Conservation (phyloP, 64 coral and sea anemone genomes). For the Montipora sp. region DNA sequence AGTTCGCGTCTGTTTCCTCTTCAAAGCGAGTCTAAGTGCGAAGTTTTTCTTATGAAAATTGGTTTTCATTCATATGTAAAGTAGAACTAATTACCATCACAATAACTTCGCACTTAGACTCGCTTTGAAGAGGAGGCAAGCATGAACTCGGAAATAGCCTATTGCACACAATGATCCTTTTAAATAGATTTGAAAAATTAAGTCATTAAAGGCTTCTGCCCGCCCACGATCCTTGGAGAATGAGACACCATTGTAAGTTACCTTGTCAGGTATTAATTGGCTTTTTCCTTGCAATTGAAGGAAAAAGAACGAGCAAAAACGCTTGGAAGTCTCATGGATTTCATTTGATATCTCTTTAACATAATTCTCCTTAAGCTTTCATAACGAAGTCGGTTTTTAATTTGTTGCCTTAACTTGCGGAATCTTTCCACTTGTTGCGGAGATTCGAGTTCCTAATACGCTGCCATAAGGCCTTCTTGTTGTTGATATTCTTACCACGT, state of each 20-base stretch:
- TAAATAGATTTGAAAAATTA: slow-evolving; percentile 14
- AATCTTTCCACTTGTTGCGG: slow-evolving; percentile 30
- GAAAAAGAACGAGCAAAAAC: slow-evolving; percentile 41
- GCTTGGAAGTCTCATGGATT: slow-evolving; percentile 26
- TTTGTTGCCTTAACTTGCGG: slow-evolving; percentile 35
- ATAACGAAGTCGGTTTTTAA: slow-evolving; percentile 29
- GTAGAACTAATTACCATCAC: too few relatives aligned
- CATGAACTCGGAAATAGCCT: too few relatives aligned
- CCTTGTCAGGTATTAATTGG: slow-evolving; percentile 16
- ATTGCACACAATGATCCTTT: background rate
- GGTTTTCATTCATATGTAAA: too few relatives aligned
- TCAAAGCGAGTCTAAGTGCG: too few relatives aligned
- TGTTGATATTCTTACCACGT: slow-evolving; percentile 34
- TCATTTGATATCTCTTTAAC: slow-evolving; percentile 21
- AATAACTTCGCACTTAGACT: too few relatives aligned
- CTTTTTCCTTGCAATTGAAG: slow-evolving; percentile 39
- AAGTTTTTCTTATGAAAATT: too few relatives aligned
- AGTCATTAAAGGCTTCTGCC: background rate
- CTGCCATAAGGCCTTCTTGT: slow-evolving; percentile 48
- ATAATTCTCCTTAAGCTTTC: slow-evolving; percentile 19
- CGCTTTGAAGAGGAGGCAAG: too few relatives aligned
- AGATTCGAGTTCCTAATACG: slow-evolving; percentile 43
- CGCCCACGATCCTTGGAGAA: background rate
- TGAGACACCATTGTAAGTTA: slow-evolving; percentile 32
- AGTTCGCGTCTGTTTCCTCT: too few relatives aligned